Conservation (phyloP, 2,113 vertebrate genomes). For the Brachyistius frenatus region DNA sequence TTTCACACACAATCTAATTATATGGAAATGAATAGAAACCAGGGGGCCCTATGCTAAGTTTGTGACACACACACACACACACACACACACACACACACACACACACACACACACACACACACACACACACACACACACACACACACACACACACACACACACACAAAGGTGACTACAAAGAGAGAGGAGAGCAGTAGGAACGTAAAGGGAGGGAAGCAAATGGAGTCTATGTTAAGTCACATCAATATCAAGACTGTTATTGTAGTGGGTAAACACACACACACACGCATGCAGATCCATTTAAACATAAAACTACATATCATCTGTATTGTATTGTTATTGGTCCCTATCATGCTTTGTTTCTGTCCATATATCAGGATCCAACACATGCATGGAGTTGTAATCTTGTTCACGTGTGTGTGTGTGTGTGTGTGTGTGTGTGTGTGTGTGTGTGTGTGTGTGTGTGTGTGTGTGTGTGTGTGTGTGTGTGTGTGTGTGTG, state of each 20-base stretch:
- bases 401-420: not conserved
- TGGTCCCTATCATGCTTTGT: slow-evolving; percentile 30
- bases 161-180: slow-evolving; percentile 6
- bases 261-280: slow-evolving; percentile 78
- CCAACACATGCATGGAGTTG: slow-evolving; percentile 8
- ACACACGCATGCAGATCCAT: not conserved
- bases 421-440: not conserved
- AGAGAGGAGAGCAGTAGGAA: slow-evolving; percentile 15
- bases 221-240: slow-evolving; percentile 81
- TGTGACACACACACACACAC: slow-evolving; percentile 40
- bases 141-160: not conserved
- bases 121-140: too few species aligned
- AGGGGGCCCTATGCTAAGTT: slow-evolving; percentile 87
- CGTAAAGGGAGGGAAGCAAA: slow-evolving; percentile 37
- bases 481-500: slow-evolving; percentile 8
- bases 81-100: too few species aligned
- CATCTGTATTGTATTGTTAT: slow-evolving; percentile 38
- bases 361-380: slow-evolving; percentile 52
- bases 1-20: slow-evolving; percentile 97
- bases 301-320: slow-evolving; percentile 26
- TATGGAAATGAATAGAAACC: slow-evolving; percentile 92
- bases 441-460: too few species aligned
- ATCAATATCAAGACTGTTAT: slow-evolving; percentile 84
- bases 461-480: too few species aligned
- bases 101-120: slow-evolving; percentile 3